Evolutionary conservation across 2,113 vertebrate genomes (phyloP), one percentile per base, ranked within the genome.

Genomic region (Prietella phreatophila): DNA sequence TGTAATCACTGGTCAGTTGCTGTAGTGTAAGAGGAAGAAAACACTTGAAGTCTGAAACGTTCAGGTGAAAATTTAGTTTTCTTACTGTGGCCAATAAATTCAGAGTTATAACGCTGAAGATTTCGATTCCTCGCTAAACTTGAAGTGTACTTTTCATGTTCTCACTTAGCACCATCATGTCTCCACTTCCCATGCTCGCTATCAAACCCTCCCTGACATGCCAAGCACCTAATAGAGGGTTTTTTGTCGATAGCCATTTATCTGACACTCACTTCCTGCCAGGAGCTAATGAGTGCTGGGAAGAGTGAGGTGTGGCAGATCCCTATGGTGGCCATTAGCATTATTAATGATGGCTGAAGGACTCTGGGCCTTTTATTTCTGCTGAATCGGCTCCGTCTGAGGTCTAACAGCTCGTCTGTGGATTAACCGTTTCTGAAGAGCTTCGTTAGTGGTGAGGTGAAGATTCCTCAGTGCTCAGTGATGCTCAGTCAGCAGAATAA

Each of bases 371-470:
- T 89, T 75, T 17, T 88, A 76, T 42, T 90, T 84, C 56, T 93
- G 94, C 95, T 95, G 95, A 95, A 92, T 87, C 89, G 89, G 93
- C 93, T 82, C 76, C 73, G 92, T 91, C 87, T 88, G 56, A 63
- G 87, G 92, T 93, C 93, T 92, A 93, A 93, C 91, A 30, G 84
- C 89, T 91, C 55, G 3, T 56, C 85, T 83, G 90, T 91, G 85
- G 87, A 91, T 85, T 61, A 75, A 94, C 92, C 92, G 92, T 91
- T 86, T 88, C 87, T 91, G 91, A 92, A 94, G 93, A 92, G 85
- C 90, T 39, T 11, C 5, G 11, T n/a, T 92, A 94, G 92, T 79
- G 91, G 87, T 78, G 85, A 85, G 86, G 87, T 92, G 92, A 90
- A 81, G 82, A 60, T 85, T 75, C 75, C 91, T 92, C 89, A 5